phyloP scores from a whole-genome alignment of 2,888 invertebrate species.

The Nowickia ferox region DNA sequence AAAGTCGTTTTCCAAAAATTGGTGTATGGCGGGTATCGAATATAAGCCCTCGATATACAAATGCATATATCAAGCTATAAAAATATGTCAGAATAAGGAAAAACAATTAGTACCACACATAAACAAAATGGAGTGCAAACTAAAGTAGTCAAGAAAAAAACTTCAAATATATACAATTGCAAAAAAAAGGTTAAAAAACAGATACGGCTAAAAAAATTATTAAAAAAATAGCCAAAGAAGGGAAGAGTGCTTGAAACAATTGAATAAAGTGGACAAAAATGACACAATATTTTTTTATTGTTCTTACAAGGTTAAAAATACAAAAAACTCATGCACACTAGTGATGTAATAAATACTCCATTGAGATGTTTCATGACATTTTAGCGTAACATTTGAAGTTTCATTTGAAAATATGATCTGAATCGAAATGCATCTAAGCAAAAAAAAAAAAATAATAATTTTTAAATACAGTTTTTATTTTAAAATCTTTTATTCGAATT shows the following conservation, averaged over 20 bases:
- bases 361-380: too few species aligned
- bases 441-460: too few species aligned
- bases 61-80: conserved; percentile 63
- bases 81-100: conserved; percentile 62
- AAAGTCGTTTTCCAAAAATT: too few species aligned
- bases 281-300: conserved; percentile 52
- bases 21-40: too few species aligned
- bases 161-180: conserved; percentile 10
- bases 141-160: conserved; percentile 64
- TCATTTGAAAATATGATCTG: too few species aligned
- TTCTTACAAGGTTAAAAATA: background rate
- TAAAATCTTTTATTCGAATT: too few species aligned
- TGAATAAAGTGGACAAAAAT: conserved; percentile 63
- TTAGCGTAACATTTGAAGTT: too few species aligned
- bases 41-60: too few species aligned
- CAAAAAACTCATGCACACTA: conserved; percentile 4
- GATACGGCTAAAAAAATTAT: background rate
- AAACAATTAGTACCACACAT: background rate
- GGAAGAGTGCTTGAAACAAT: conserved; percentile 58
- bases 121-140: conserved; percentile 67
- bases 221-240: conserved; percentile 2
- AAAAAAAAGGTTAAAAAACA: background rate
- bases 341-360: background rate
- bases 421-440: too few species aligned
- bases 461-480: too few species aligned